Conservation (phyloP, 2,113 vertebrate genomes). For the Zosterops japonicus region DNA sequence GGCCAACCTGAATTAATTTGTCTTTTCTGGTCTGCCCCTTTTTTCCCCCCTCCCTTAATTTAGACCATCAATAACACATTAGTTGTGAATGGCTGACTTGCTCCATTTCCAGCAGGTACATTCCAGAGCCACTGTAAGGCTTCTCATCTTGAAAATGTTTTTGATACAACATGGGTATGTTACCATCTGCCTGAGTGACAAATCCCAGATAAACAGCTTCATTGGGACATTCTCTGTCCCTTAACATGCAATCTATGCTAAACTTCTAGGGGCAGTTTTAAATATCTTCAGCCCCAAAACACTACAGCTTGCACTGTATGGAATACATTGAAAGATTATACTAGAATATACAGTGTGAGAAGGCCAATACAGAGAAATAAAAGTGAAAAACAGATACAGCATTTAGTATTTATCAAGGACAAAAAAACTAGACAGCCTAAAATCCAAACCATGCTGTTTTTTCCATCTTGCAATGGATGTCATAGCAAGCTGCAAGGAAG, state of each 20-base stretch:
- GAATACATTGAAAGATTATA: not conserved
- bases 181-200: constrained; percentile 39
- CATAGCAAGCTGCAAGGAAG: not conserved
- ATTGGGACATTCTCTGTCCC: not conserved
- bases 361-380: not conserved
- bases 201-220: constrained; percentile 48
- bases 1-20: not conserved
- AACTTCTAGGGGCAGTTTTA: constrained; percentile 1
- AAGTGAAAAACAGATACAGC: not conserved
- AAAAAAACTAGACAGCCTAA: not conserved
- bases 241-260: not conserved
- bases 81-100: not conserved
- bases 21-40: not conserved
- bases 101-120: constrained; percentile 31
- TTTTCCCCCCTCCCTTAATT: not conserved
- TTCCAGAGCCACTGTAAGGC: constrained; percentile 20
- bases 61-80: constrained; percentile 16
- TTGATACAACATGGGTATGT: not conserved
- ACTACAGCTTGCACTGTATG: not conserved
- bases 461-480: not conserved
- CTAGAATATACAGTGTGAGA: not conserved
- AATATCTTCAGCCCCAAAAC: not conserved
- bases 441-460: not conserved
- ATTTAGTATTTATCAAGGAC: not conserved
- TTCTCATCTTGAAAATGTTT: constrained; percentile 58